Percentiles rank a stretch among this genome's conserved stretches.
These are phyloP conservation scores for Dolomedes plantarius DNA, from an alignment of 2,888 invertebrate species.

Conservation along the genomic window DNA sequence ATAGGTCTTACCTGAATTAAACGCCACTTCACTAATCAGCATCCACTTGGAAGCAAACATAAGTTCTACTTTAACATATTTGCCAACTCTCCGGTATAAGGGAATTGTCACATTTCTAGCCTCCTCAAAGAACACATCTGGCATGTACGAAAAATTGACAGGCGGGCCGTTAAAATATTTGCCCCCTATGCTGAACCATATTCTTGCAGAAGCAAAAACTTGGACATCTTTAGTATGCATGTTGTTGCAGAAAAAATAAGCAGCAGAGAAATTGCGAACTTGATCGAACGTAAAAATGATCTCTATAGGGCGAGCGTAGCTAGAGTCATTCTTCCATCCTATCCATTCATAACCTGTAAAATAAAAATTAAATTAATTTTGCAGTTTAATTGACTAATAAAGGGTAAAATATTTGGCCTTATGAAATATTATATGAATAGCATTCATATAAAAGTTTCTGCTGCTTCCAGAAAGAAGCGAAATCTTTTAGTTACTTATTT, in stretches of 20 bases:
- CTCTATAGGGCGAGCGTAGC: slow-evolving; percentile 81
- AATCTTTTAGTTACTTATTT: no score
- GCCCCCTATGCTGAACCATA: slow-evolving; percentile 89
- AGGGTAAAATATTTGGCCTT: no score
- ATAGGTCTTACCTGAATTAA: slow-evolving; percentile 83
- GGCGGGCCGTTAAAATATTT: slow-evolving; percentile 86
- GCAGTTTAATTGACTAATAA: no score
- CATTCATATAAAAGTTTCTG: no score
- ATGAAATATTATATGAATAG: no score
- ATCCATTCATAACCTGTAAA: slow-evolving; percentile 87
- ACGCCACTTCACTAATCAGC: slow-evolving; percentile 91
- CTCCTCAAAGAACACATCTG: slow-evolving; percentile 87
- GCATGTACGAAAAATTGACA: slow-evolving; percentile 84
- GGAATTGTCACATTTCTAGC: slow-evolving; percentile 89
- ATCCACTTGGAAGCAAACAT: slow-evolving; percentile 90
- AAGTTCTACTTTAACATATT: slow-evolving; percentile 86
- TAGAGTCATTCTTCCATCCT: slow-evolving; percentile 90
- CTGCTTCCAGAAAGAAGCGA: no score
- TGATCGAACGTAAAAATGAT: slow-evolving; percentile 91
- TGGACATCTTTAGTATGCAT: slow-evolving; percentile 86
- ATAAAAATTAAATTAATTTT: no score
- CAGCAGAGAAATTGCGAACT: slow-evolving; percentile 89
- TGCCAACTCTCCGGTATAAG: slow-evolving; percentile 87
- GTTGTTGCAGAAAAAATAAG: slow-evolving; percentile 90
- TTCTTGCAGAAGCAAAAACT: slow-evolving; percentile 87